phyloP scores from a whole-genome alignment of 30 jellyfish, hydroid and myxozoan species.

The Hydra vulgaris region DNA sequence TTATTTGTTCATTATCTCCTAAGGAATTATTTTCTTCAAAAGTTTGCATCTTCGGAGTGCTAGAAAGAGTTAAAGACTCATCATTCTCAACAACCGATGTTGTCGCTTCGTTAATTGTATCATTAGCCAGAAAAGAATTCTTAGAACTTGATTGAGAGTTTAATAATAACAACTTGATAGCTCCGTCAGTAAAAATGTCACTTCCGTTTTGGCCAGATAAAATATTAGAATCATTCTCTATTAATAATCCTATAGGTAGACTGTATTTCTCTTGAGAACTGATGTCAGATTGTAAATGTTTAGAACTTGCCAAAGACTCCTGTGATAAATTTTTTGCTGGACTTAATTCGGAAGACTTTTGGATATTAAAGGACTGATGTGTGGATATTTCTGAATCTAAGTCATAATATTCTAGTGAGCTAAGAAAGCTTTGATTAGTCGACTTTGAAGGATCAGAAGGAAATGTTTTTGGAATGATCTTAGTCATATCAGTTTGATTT shows the following conservation, averaged over 20 bases:
- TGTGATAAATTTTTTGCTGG: not conserved
- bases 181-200: not conserved
- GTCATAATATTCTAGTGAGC: constrained; percentile 3
- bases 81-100: not conserved
- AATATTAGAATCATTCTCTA: not conserved
- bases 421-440: constrained; percentile 12
- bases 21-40: not conserved
- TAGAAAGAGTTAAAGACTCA: not conserved
- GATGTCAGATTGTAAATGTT: not conserved
- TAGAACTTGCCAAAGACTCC: not conserved
- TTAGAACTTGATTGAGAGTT: not conserved
- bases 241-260: not conserved
- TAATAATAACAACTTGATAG: not conserved
- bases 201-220: not conserved
- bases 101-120: not conserved
- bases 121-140: no score
- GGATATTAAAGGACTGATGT: not conserved
- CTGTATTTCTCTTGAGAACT: not conserved
- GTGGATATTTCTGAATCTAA: not conserved
- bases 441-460: constrained; percentile 14
- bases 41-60: not conserved
- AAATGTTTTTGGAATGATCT: not conserved
- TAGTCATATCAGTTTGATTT: constrained; percentile 10
- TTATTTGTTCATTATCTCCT: not conserved
- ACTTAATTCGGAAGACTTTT: not conserved